Evolutionary conservation across 2,113 vertebrate species (phyloP).

Genomic region (Ailurus styani): DNA sequence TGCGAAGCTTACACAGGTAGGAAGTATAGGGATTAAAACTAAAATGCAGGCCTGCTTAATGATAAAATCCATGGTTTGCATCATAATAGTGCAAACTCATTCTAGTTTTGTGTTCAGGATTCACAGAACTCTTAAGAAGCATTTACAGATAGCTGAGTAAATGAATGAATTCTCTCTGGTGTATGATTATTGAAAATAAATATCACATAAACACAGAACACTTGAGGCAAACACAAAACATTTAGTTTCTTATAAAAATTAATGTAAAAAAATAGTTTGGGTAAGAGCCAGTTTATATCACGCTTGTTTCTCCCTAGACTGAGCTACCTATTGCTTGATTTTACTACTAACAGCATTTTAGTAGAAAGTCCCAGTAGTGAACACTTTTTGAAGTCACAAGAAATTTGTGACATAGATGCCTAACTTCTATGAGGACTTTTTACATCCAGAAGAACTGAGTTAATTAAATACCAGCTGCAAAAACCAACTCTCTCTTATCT

Average conservation of each 20-base stretch:
- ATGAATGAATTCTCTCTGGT: not conserved
- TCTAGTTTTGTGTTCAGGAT: not conserved
- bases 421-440: not conserved
- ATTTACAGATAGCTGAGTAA: not conserved
- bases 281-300: not conserved
- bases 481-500: not conserved
- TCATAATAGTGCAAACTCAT: not conserved
- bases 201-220: not conserved
- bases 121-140: not conserved
- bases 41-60: not conserved
- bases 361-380: not conserved
- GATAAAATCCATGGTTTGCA: not conserved
- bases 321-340: not conserved
- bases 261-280: not conserved
- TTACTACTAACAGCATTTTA: not conserved
- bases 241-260: conserved; percentile 7
- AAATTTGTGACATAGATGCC: not conserved
- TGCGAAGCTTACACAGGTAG: not conserved
- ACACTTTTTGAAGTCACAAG: not conserved
- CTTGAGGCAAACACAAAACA: not conserved
- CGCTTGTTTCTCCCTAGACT: not conserved
- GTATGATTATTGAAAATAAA: conserved; percentile 16
- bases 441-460: not conserved
- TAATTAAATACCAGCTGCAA: conserved; percentile 15
- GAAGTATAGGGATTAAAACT: not conserved